phyloP scores from a whole-genome alignment of 2,888 invertebrate genomes.

The Catocala fraxini region DNA sequence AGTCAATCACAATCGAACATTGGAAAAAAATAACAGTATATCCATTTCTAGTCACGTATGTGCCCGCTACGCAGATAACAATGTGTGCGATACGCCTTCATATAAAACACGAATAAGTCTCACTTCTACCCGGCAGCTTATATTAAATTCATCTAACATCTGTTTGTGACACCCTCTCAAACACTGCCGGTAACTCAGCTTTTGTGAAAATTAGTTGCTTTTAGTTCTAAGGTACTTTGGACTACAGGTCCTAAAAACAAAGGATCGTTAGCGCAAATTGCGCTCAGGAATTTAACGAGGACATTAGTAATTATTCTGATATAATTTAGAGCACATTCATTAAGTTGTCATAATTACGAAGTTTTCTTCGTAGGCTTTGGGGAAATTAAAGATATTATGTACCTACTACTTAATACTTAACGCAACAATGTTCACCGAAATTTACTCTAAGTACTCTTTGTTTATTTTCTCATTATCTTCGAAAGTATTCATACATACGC shows the following conservation, averaged over 20 bases:
- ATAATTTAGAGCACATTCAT: constrained; percentile 46
- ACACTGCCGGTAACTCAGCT: constrained; percentile 21
- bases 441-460: neutral
- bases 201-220: constrained; percentile 44
- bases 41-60: constrained; percentile 49
- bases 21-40: constrained; percentile 44
- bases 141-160: constrained; percentile 49
- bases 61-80: constrained; percentile 37
- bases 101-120: constrained; percentile 37
- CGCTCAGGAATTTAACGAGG: constrained; percentile 43
- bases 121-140: constrained; percentile 31
- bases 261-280: constrained; percentile 51
- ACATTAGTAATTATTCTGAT: constrained; percentile 42
- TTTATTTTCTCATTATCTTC: neutral
- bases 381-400: constrained; percentile 36
- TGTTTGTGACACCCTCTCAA: constrained; percentile 48
- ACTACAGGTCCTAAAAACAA: constrained; percentile 45
- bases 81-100: constrained; percentile 29
- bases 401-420: constrained; percentile 27
- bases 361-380: constrained; percentile 28
- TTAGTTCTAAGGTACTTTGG: constrained; percentile 33
- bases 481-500: neutral
- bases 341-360: constrained; percentile 47
- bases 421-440: constrained; percentile 7
- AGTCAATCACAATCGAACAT: constrained; percentile 46